Percentiles rank a stretch among this genome's conserved stretches.
These are phyloP conservation scores for Cygnus olor DNA, from an alignment of 2,797 vertebrate species.

Conservation along the genomic window DNA sequence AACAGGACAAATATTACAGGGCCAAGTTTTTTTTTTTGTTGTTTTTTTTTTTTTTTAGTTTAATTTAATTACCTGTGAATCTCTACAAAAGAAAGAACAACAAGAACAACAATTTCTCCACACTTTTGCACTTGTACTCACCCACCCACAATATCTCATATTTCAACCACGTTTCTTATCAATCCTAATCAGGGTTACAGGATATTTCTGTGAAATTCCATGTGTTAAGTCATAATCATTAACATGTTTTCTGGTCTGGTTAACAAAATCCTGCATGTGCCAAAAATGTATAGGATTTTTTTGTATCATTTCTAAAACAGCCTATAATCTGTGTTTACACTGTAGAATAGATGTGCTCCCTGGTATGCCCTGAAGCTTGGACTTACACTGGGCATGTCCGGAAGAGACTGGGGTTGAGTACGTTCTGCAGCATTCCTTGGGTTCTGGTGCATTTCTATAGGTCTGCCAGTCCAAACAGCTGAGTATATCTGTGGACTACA, in stretches of 20 bases:
- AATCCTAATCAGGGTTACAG: background rate
- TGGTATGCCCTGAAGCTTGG: rapidly evolving
- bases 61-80: background rate
- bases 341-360: background rate
- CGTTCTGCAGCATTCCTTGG: rapidly evolving
- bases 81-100: background rate
- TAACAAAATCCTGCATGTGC: background rate
- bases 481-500: background rate
- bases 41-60: too few relatives aligned
- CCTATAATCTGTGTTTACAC: background rate
- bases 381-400: background rate
- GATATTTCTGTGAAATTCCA: background rate
- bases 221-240: background rate
- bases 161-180: background rate
- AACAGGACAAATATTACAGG: background rate
- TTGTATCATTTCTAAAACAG: background rate
- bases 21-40: too few relatives aligned
- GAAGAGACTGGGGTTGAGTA: rapidly evolving
- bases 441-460: background rate
- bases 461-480: background rate
- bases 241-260: background rate
- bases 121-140: background rate
- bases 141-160: background rate
- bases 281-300: background rate
- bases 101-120: background rate